Percentiles rank a stretch among this genome's conserved stretches.
phyloP scores from a whole-genome alignment of 37 sponge, comb jelly and placozoan genomes.

The Axinella damicornis region DNA sequence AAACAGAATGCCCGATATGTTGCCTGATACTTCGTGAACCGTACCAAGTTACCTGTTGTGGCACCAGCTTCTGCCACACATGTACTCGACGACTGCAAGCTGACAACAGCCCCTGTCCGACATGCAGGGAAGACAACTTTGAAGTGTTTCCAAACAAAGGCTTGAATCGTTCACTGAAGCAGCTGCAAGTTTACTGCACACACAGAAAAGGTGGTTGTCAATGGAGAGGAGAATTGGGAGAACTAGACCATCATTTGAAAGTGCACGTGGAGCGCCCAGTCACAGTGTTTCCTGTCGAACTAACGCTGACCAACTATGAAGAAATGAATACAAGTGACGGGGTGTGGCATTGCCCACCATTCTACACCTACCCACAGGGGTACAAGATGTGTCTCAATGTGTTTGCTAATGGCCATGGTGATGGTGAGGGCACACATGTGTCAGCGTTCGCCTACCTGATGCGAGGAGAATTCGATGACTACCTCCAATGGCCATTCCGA shows the following conservation, averaged over 20 bases:
- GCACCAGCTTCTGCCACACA: not conserved
- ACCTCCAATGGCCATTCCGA: slow-evolving; percentile 37
- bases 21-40: slow-evolving; percentile 16
- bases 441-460: slow-evolving; percentile 25
- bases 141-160: no score
- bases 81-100: not conserved
- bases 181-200: not conserved
- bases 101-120: not conserved
- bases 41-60: slow-evolving; percentile 1
- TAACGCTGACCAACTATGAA: no score
- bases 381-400: slow-evolving; percentile 45
- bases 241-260: not conserved
- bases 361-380: slow-evolving; percentile 37
- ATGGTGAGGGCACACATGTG: slow-evolving; percentile 14
- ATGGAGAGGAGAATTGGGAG: not conserved
- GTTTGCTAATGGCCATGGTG: slow-evolving; percentile 17
- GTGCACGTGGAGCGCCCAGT: no score
- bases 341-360: slow-evolving; percentile 20
- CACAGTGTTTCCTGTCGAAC: no score
- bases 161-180: no score
- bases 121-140: not conserved
- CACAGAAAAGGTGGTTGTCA: not conserved
- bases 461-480: slow-evolving; percentile 39
- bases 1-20: slow-evolving; percentile 5
- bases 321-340: no score